Percentiles rank a stretch among this genome's conserved stretches.
These are phyloP conservation scores for Onychostruthus taczanowskii DNA, from an alignment of 2,113 vertebrate genomes.

Conservation along the genomic window DNA sequence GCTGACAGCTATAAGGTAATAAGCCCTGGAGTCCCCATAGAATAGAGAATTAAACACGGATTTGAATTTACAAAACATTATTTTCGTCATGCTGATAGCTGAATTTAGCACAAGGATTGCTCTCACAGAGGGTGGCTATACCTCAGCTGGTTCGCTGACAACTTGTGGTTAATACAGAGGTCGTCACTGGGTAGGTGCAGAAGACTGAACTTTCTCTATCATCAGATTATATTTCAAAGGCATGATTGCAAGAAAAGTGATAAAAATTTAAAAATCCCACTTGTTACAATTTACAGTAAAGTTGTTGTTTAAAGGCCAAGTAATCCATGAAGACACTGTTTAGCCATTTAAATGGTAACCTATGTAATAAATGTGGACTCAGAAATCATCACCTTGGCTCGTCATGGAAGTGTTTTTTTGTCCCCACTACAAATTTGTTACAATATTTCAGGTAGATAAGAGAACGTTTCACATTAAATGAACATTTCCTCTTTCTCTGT, in stretches of 20 bases:
- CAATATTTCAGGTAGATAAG: neutral
- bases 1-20: neutral
- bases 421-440: neutral
- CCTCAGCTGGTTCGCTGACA: neutral
- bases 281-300: neutral
- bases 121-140: neutral
- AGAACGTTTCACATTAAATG: neutral
- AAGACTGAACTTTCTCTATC: neutral
- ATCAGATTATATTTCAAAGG: neutral
- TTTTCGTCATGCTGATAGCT: neutral
- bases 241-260: neutral
- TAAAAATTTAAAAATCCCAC: neutral
- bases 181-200: neutral
- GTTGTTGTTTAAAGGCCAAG: neutral
- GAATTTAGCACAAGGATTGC: neutral
- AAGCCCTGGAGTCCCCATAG: accelerated
- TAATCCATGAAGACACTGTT: neutral
- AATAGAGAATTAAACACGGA: neutral
- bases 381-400: neutral
- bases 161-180: neutral
- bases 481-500: neutral
- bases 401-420: neutral
- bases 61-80: neutral
- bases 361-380: neutral
- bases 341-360: neutral